These are phyloP conservation scores for Erpobdella octoculata DNA, from an alignment of 2,888 invertebrate species.

Conservation along the genomic window DNA sequence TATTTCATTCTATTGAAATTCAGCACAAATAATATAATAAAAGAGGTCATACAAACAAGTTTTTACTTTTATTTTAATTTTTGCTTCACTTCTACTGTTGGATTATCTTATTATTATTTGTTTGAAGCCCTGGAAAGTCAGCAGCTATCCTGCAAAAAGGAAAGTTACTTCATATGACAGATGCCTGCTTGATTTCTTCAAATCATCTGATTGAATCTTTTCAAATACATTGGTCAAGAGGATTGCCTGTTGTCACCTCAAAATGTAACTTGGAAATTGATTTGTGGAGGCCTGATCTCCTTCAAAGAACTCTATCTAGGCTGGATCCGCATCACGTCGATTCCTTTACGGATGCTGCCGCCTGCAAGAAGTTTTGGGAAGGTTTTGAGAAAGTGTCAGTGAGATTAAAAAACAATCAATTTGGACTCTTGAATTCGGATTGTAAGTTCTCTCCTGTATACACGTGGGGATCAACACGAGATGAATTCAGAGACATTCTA, in stretches of 20 bases:
- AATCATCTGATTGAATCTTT: slow-evolving; percentile 63
- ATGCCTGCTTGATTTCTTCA: background rate
- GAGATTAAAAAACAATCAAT: slow-evolving; percentile 49
- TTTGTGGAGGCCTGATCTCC: slow-evolving; percentile 76
- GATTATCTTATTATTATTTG: background rate
- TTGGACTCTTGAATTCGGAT: slow-evolving; percentile 60
- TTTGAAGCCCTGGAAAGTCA: background rate
- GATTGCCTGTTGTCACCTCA: slow-evolving; percentile 76
- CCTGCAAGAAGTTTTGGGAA: slow-evolving; percentile 69
- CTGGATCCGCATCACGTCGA: background rate
- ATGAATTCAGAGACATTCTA: slow-evolving; percentile 78
- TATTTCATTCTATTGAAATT: too few relatives aligned
- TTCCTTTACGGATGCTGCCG: background rate
- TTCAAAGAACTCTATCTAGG: background rate
- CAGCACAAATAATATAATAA: too few relatives aligned
- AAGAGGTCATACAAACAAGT: too few relatives aligned
- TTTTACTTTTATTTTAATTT: too few relatives aligned
- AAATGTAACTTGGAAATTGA: slow-evolving; percentile 71
- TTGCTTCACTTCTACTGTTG: too few relatives aligned
- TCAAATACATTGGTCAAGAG: slow-evolving; percentile 49
- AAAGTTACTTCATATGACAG: background rate
- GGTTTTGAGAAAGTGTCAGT: slow-evolving; percentile 76
- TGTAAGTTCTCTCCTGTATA: background rate
- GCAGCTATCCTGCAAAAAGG: background rate
- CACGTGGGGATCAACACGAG: slow-evolving; percentile 60